Evolutionary conservation across 2,797 vertebrate species (phyloP), one percentile per base, ranked within the genome.

Genomic region (Enteromius paludinosus): DNA sequence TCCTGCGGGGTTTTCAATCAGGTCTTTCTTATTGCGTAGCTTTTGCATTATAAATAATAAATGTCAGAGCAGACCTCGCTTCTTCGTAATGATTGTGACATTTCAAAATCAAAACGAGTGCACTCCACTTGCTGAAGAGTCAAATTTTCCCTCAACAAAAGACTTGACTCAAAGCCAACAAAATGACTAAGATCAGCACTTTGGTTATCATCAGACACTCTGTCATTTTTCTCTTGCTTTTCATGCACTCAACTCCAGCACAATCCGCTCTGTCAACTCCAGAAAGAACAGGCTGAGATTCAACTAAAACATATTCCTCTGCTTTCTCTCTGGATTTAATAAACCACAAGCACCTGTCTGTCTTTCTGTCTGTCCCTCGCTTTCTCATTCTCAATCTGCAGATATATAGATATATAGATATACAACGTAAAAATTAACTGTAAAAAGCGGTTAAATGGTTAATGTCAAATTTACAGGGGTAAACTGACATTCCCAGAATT

Each of bases 231-330:
- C 74, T 87, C 86, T 84, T 80, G 78, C 78, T 81, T 89, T 88
- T 88, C 76, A 89, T 86, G 82, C 83, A 81, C 81, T 86, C 84
- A 78, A 83, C 45, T 76, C 76, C 43, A 77, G 47, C 66, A 79
- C 74, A 81, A 82, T 85, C 80, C 84, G 61, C 85, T 87, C 87
- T 85, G 87, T 89, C 86, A 85, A 87, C 81, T 70, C 73, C 65
- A 85, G 81, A 88, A 86, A 85, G 62, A 82, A 71, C 78, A 69
- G 79, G 73, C 75, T 81, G 52, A 85, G 85, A 88, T 78, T 82
- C 78, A 87, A 83, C 49, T 86, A 77, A 83, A 91, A 92, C 87
- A 91, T 73, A 88, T 92, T 89, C 86, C 90, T 90, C 89, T 90
- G 70, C 70, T 64, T 88, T 91, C 91, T 90, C 91, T 86, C 88